Evolutionary conservation across 1,140 invertebrate genomes (phyloP), one percentile per base, ranked within the genome.

Genomic region (Colletes latitarsis): DNA sequence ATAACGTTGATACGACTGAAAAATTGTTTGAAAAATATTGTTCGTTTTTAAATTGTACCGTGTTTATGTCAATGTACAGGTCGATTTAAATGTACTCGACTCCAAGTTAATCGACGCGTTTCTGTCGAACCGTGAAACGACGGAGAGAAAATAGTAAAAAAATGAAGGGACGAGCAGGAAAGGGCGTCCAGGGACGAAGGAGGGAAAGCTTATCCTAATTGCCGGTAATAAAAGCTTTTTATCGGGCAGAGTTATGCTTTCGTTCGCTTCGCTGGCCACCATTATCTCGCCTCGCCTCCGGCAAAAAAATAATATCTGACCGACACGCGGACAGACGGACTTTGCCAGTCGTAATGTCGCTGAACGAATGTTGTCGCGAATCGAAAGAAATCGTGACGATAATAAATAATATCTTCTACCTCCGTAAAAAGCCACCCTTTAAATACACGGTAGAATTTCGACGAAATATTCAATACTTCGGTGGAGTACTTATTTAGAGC

Each of bases 161-260:
- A 67, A 46, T 6, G 17, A 21, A 21, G 14, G 53, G 46, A 76
- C 14, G 53, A 60, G n/a, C n/a, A 39, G 39, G 43, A 55, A 14
- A 71, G 75, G 73, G 14, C 52, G 21, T 46, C n/a, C 43, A 82
- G 71, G 53, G 75, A 30, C 9, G 52, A 67, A 14, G 53, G 53
- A 58, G 62, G 41, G 77, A 67, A 67, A 81, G 87, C 87, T 88
- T 88, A 88, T 88, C 87, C 87, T 88, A 88, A 88, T 88, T 88
- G 87, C 87, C 74, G 73, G 87, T 81, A 88, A 88, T 88, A 88
- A 88, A 88, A 85, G 87, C 81, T 88, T 88, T 88, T 88, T 88
- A 88, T 88, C 86, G 84, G 88, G 39, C 84, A 85, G 85, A 90
- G 86, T 91, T 91, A 89, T 84, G 85, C 83, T 89, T 89, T 78